These are phyloP conservation scores for Siderastrea radians DNA, from an alignment of 92 coral and sea anemone genomes.

Conservation along the genomic window DNA sequence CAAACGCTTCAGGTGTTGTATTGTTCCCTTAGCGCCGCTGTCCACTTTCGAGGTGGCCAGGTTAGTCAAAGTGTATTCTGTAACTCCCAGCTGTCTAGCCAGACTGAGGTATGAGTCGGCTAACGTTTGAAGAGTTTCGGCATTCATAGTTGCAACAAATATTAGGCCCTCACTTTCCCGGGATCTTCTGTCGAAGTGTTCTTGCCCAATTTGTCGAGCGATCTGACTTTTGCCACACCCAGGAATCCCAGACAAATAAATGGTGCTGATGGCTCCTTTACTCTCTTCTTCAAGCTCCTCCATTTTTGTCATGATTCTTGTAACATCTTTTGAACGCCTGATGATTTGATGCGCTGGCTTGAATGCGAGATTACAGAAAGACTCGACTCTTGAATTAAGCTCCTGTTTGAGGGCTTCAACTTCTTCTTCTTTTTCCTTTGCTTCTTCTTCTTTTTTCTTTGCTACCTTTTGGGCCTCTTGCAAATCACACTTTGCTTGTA, in stretches of 20 bases:
- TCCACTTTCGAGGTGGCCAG: not conserved
- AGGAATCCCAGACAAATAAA: slow-evolving; percentile 53
- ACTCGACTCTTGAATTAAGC: not conserved
- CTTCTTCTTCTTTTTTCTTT: not conserved
- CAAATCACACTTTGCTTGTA: not conserved
- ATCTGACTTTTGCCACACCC: slow-evolving; percentile 59
- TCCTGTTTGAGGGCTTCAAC: not conserved
- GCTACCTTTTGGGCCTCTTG: not conserved
- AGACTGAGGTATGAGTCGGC: slow-evolving; percentile 17
- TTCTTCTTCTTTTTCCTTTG: not conserved
- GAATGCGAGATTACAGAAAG: slow-evolving; percentile 43
- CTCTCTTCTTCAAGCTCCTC: slow-evolving; percentile 10
- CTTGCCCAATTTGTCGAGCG: slow-evolving; percentile 60
- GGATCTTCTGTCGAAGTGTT: not conserved
- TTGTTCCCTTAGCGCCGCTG: not conserved
- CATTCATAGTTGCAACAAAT: slow-evolving; percentile 41
- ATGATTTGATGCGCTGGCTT: slow-evolving; percentile 33
- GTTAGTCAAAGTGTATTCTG: not conserved
- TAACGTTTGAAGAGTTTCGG: slow-evolving; percentile 29
- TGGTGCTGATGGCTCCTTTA: slow-evolving; percentile 24
- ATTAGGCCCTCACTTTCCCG: not conserved
- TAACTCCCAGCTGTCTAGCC: slow-evolving; percentile 13
- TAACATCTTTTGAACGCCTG: slow-evolving; percentile 24
- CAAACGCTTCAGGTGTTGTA: not conserved
- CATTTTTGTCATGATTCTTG: slow-evolving; percentile 13